phyloP scores from a whole-genome alignment of 2,888 invertebrate genomes.

The Ichneumoninae sp. region DNA sequence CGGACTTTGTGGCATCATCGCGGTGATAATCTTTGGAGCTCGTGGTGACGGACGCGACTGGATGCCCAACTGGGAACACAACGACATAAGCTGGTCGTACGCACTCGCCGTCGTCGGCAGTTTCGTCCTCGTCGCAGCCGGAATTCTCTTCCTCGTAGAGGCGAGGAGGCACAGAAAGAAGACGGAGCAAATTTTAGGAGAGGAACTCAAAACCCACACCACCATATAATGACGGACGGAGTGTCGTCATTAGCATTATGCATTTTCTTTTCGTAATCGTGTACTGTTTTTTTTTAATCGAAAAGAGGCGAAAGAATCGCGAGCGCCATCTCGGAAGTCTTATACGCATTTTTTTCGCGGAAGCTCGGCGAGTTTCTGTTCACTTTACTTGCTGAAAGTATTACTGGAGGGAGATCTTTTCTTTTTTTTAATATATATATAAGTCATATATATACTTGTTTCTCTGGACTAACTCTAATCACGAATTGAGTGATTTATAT shows the following conservation, averaged over 20 bases:
- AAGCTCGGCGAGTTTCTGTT: background rate
- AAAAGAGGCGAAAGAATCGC: background rate
- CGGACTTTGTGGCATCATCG: constrained; percentile 92
- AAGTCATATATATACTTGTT: background rate
- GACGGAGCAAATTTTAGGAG: constrained; percentile 89
- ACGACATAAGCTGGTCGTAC: constrained; percentile 97
- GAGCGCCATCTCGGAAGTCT: background rate
- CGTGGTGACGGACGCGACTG: constrained; percentile 96
- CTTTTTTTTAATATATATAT: background rate
- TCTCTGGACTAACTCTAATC: constrained; percentile 1
- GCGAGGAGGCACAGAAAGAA: constrained; percentile 91
- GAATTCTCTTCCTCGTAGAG: constrained; percentile 93
- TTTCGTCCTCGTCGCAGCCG: constrained; percentile 90
- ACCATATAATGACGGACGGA: constrained; percentile 87
- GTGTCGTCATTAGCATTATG: background rate
- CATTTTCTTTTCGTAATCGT: background rate
- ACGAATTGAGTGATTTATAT: background rate
- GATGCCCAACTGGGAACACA: constrained; percentile 98
- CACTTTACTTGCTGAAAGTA: constrained; percentile 12
- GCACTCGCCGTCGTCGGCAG: constrained; percentile 94
- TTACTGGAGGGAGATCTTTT: constrained; percentile 9
- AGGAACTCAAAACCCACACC: constrained; percentile 89
- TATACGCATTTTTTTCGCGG: background rate
- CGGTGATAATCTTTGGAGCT: constrained; percentile 94
- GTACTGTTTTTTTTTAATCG: background rate